phyloP scores from a whole-genome alignment of 2,113 vertebrate genomes.

The Rattus rattus region DNA sequence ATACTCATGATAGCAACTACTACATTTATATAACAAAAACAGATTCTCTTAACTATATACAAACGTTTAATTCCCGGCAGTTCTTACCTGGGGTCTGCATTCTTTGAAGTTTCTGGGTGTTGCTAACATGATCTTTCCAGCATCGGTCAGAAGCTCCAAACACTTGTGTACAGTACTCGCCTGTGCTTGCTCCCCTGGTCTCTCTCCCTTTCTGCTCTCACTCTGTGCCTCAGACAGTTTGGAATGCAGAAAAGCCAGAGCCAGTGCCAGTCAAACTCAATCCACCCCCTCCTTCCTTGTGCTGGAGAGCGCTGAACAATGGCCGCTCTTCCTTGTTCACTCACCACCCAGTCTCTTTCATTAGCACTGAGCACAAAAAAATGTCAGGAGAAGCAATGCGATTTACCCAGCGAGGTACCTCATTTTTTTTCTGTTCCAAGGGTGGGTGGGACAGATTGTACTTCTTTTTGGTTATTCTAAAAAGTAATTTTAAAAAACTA shows the following conservation, averaged over 20 bases:
- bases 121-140: slow-evolving; percentile 83
- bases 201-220: slow-evolving; percentile 54
- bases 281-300: slow-evolving; percentile 56
- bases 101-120: slow-evolving; percentile 46
- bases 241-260: slow-evolving; percentile 90
- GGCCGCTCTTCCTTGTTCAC: slow-evolving; percentile 76
- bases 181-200: not conserved
- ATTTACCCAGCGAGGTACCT: slow-evolving; percentile 31
- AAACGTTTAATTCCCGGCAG: slow-evolving; percentile 51
- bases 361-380: not conserved
- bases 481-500: not conserved
- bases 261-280: slow-evolving; percentile 81
- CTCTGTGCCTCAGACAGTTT: slow-evolving; percentile 77
- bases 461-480: slow-evolving; percentile 34
- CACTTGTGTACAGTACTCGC: not conserved
- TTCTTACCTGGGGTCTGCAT: slow-evolving; percentile 90
- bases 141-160: slow-evolving; percentile 73
- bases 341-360: slow-evolving; percentile 36
- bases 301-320: slow-evolving; percentile 83
- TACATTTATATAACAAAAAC: slow-evolving; percentile 19
- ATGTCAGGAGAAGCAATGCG: slow-evolving; percentile 41
- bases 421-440: slow-evolving; percentile 65
- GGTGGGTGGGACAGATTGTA: slow-evolving; percentile 39
- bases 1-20: not conserved
- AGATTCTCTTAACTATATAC: not conserved